A percentile compares a stretch with the other conserved stretches of the same genome.
phyloP scores from a whole-genome alignment of 2,797 vertebrate species.

The Aselliscus stoliczkanus region DNA sequence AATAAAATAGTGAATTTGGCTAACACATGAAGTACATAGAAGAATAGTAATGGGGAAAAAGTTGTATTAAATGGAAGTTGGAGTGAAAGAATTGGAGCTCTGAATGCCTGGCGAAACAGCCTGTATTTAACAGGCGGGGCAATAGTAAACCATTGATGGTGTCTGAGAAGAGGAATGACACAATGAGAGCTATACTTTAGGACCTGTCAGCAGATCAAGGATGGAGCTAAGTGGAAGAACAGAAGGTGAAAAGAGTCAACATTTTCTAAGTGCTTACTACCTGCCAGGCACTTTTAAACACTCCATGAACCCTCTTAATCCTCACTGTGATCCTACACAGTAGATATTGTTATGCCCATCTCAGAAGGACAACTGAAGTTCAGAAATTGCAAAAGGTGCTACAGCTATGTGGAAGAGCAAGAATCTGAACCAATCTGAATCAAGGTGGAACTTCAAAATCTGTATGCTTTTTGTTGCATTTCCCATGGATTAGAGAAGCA shows the following conservation, averaged over 20 bases:
- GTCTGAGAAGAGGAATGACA: neutral
- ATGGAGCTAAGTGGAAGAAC: neutral
- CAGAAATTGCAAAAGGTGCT: neutral
- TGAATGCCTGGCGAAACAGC: neutral
- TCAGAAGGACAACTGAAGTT: neutral
- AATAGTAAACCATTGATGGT: neutral
- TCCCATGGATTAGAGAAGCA: neutral
- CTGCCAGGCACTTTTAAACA: neutral
- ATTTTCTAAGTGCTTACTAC: neutral
- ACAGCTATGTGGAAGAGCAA: neutral
- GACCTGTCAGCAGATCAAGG: neutral
- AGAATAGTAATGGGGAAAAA: neutral
- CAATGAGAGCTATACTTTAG: neutral
- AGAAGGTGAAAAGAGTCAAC: neutral
- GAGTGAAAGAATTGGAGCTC: neutral
- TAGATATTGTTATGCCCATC: neutral
- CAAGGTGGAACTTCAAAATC: neutral
- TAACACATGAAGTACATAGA: neutral
- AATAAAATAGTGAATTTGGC: neutral
- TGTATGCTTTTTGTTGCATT: neutral
- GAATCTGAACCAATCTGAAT: neutral
- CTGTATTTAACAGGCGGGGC: neutral
- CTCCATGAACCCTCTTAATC: neutral
- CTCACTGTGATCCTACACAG: neutral
- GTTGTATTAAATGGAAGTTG: neutral